phyloP scores from a whole-genome alignment of 2,888 invertebrate species.

The Agrochola lychnidis region DNA sequence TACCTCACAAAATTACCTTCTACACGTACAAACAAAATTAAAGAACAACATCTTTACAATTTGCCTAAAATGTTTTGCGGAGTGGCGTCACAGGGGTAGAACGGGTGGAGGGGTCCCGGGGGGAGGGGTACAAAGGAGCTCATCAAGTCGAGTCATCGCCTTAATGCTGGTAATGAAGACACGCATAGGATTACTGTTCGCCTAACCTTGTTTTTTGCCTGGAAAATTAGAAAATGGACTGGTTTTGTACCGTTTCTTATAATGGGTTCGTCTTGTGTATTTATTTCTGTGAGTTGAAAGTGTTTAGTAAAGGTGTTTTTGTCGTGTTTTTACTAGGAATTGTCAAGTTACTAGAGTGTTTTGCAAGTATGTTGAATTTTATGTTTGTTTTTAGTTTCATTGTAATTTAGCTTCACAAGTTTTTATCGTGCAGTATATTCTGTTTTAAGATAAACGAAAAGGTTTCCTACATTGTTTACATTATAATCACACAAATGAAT shows the following conservation, averaged over 20 bases:
- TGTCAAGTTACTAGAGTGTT: not conserved
- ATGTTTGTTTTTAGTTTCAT: conserved; percentile 24
- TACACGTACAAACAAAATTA: conserved; percentile 51
- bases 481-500: not conserved
- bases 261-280: conserved; percentile 13
- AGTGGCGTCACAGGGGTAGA: conserved; percentile 36
- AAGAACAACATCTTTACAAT: conserved; percentile 65
- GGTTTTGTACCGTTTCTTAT: conserved; percentile 14
- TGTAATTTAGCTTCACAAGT: not conserved
- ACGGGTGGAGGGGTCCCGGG: not conserved
- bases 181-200: conserved; percentile 62
- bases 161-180: conserved; percentile 75
- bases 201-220: conserved; percentile 51
- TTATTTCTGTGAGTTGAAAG: conserved; percentile 19
- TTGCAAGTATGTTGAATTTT: conserved; percentile 13
- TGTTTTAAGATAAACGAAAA: too few relatives aligned
- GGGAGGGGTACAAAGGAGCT: conserved; percentile 62
- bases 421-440: not conserved
- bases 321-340: conserved; percentile 8
- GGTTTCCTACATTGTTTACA: not conserved
- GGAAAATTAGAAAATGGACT: conserved; percentile 46
- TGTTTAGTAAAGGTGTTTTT: not conserved
- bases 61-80: conserved; percentile 54
- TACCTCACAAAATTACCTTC: conserved; percentile 21
- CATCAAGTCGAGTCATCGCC: conserved; percentile 77